Percentiles rank a stretch among this genome's conserved stretches.
Conservation (phyloP, 2,888 invertebrate species). For the Yponomeuta cagnagella region DNA sequence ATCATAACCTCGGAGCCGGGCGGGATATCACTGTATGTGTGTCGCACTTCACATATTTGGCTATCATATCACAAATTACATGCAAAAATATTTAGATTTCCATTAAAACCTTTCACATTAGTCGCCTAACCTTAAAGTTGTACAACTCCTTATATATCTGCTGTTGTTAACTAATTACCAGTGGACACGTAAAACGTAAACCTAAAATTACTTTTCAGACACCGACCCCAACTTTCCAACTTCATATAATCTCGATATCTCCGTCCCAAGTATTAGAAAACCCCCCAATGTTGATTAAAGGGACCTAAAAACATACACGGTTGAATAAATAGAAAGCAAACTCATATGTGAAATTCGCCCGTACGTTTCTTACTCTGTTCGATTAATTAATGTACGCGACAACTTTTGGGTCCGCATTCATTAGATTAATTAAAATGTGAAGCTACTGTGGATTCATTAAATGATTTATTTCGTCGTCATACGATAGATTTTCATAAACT, state of each 20-base stretch:
- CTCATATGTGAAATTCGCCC: slow-evolving; percentile 18
- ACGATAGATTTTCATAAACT: background rate
- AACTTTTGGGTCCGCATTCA: slow-evolving; percentile 1
- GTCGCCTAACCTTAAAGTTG: slow-evolving; percentile 54
- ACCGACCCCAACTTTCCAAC: slow-evolving; percentile 17
- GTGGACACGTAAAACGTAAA: slow-evolving; percentile 13
- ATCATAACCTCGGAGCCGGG: background rate
- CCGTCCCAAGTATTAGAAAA: slow-evolving; percentile 29
- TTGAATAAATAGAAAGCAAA: slow-evolving; percentile 46
- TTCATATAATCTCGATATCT: slow-evolving; percentile 17
- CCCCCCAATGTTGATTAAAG: slow-evolving; percentile 49
- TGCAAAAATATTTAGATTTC: background rate
- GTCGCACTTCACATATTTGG: too few species aligned
- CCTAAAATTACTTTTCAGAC: slow-evolving; percentile 18
- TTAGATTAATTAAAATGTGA: slow-evolving; percentile 15
- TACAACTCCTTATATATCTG: slow-evolving; percentile 10
- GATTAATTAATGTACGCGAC: slow-evolving; percentile 28
- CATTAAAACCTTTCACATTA: background rate
- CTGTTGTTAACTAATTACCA: slow-evolving; percentile 37
- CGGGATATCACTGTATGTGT: too few species aligned
- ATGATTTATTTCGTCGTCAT: background rate
- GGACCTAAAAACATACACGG: slow-evolving; percentile 34
- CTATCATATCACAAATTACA: background rate
- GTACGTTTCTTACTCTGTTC: slow-evolving; percentile 30
- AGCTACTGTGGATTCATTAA: background rate